phyloP scores from a whole-genome alignment of 2,113 vertebrate species.

The Scartelaos histophorus region DNA sequence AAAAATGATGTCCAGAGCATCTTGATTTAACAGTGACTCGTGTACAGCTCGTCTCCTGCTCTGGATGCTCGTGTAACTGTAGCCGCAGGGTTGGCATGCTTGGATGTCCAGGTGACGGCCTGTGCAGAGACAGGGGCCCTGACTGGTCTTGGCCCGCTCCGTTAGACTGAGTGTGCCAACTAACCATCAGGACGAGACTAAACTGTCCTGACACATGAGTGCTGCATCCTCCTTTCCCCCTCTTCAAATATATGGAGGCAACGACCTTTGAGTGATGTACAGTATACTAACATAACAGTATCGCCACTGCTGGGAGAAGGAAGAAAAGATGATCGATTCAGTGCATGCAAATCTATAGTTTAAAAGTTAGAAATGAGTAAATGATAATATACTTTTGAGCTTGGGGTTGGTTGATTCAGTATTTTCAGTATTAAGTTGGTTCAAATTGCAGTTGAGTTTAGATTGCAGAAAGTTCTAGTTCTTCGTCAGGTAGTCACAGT shows the following conservation, averaged over 20 bases:
- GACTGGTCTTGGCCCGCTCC: slow-evolving; percentile 66
- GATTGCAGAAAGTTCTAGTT: neutral
- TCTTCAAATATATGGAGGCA: slow-evolving; percentile 28
- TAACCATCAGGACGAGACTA: slow-evolving; percentile 64
- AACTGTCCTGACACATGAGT: slow-evolving; percentile 54
- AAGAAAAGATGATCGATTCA: neutral
- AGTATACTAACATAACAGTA: slow-evolving; percentile 30
- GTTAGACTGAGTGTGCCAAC: slow-evolving; percentile 64
- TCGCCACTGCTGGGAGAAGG: neutral
- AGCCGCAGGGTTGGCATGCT: slow-evolving; percentile 56
- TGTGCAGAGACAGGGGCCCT: slow-evolving; percentile 60
- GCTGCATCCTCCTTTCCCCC: slow-evolving; percentile 28
- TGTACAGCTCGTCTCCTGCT: neutral
- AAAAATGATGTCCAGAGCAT: neutral
- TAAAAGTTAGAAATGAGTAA: too few relatives aligned
- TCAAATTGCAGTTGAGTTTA: too few relatives aligned
- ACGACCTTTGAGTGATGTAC: slow-evolving; percentile 24
- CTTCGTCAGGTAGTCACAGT: neutral
- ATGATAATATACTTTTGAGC: too few relatives aligned
- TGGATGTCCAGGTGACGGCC: slow-evolving; percentile 65
- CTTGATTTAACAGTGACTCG: neutral
- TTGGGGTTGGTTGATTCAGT: too few relatives aligned
- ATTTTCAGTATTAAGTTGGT: too few relatives aligned
- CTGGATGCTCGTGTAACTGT: slow-evolving; percentile 40
- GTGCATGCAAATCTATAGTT: too few relatives aligned